Conservation (phyloP, 2,113 vertebrate genomes). For the Eurypyga helias region DNA sequence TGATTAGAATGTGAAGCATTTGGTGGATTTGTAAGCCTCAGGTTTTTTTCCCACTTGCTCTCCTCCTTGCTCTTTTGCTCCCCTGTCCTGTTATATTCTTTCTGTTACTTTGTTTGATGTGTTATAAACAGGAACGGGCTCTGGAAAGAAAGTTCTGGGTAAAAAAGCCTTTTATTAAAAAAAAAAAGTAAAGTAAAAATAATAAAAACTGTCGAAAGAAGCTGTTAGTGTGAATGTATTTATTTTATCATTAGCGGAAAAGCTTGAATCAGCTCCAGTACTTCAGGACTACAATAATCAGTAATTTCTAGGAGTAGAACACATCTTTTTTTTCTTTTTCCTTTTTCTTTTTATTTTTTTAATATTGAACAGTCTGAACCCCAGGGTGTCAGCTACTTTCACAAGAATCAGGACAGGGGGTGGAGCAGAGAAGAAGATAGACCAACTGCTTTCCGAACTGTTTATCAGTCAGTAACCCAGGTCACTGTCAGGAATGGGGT, state of each 20-base stretch:
- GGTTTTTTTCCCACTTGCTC: background rate
- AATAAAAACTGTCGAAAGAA: background rate
- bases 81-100: background rate
- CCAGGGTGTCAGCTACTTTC: background rate
- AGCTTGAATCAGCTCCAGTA: background rate
- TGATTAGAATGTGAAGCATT: background rate
- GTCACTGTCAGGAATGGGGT: background rate
- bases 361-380: background rate
- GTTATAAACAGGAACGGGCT: background rate
- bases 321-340: too few relatives aligned
- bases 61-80: background rate
- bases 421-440: background rate
- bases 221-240: background rate
- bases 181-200: conserved; percentile 4
- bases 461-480: background rate
- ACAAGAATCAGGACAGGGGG: background rate
- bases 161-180: background rate
- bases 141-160: background rate
- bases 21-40: background rate
- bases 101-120: background rate
- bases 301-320: background rate
- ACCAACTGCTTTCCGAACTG: background rate
- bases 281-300: background rate
- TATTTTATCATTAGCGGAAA: background rate
- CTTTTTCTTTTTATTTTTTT: background rate